A percentile compares a stretch with the other conserved stretches of the same genome.
Evolutionary conservation across 2,113 vertebrate genomes (phyloP).

Genomic region (Corynorhinus townsendii): DNA sequence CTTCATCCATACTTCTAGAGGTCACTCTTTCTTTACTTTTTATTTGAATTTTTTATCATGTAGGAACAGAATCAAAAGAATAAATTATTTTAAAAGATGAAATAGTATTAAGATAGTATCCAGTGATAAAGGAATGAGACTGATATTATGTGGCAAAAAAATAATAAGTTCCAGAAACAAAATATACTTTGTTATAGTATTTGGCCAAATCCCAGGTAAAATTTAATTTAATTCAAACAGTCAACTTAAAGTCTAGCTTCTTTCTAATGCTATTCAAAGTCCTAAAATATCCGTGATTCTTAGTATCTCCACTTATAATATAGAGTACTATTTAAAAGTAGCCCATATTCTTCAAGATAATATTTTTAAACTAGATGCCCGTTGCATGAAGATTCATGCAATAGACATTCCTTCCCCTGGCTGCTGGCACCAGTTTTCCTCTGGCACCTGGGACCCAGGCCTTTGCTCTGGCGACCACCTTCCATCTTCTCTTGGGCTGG

Average conservation of each 20-base stretch:
- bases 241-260: not conserved
- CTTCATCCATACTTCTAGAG: not conserved
- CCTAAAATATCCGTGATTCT: not conserved
- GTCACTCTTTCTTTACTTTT: not conserved
- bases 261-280: not conserved
- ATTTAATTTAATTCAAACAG: slow-evolving; percentile 1
- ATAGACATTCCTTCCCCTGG: too few species aligned
- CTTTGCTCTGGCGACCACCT: too few species aligned
- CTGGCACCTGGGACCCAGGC: too few species aligned
- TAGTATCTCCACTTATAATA: not conserved
- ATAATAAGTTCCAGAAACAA: not conserved
- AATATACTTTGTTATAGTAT: not conserved
- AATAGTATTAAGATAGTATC: not conserved
- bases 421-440: too few species aligned
- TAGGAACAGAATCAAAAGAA: not conserved
- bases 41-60: not conserved
- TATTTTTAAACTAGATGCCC: not conserved
- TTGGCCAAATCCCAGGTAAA: not conserved
- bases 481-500: too few species aligned
- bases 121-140: not conserved
- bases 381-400: too few species aligned
- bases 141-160: not conserved
- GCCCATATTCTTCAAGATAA: not conserved
- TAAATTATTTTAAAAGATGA: not conserved
- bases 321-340: not conserved